Conservation (phyloP, 1,140 invertebrate species). For the Adoxophyes honmai region DNA sequence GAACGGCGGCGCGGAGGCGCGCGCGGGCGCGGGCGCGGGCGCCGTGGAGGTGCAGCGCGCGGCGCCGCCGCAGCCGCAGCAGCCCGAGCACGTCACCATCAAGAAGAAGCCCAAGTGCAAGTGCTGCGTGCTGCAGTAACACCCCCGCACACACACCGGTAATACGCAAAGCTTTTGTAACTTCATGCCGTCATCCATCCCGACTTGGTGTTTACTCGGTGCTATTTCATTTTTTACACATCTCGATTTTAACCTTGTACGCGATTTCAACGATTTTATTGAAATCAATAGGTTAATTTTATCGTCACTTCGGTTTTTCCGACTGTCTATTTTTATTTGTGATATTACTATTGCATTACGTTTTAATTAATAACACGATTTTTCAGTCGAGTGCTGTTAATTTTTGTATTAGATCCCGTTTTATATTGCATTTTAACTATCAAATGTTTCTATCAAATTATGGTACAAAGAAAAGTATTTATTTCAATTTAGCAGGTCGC, state of each 20-base stretch:
- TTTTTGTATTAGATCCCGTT: slow-evolving; percentile 36
- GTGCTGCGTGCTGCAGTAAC: slow-evolving; percentile 92
- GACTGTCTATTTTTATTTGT: slow-evolving; percentile 8
- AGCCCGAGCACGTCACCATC: slow-evolving; percentile 90
- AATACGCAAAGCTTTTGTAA: slow-evolving; percentile 45
- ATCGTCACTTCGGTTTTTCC: slow-evolving; percentile 19
- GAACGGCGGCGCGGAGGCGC: slow-evolving; percentile 59
- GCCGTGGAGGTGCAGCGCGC: slow-evolving; percentile 87
- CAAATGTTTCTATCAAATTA: slow-evolving; percentile 27
- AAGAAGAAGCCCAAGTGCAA: slow-evolving; percentile 95
- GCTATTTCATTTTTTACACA: slow-evolving; percentile 53
- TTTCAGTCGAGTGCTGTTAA: background rate
- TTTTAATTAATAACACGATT: background rate
- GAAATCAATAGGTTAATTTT: slow-evolving; percentile 32
- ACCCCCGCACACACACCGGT: slow-evolving; percentile 32
- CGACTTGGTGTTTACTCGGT: slow-evolving; percentile 60
- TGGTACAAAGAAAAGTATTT: slow-evolving; percentile 47
- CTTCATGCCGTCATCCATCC: slow-evolving; percentile 32
- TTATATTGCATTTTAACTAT: slow-evolving; percentile 38
- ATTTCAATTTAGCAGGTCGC: slow-evolving; percentile 43
- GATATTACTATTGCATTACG: background rate
- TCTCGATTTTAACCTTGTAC: slow-evolving; percentile 22
- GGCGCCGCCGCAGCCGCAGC: slow-evolving; percentile 84
- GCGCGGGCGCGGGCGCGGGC: slow-evolving; percentile 58
- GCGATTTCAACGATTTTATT: slow-evolving; percentile 44